Evolutionary conservation across 2,888 invertebrate genomes (phyloP).

Genomic region (Cheilosia impressa): DNA sequence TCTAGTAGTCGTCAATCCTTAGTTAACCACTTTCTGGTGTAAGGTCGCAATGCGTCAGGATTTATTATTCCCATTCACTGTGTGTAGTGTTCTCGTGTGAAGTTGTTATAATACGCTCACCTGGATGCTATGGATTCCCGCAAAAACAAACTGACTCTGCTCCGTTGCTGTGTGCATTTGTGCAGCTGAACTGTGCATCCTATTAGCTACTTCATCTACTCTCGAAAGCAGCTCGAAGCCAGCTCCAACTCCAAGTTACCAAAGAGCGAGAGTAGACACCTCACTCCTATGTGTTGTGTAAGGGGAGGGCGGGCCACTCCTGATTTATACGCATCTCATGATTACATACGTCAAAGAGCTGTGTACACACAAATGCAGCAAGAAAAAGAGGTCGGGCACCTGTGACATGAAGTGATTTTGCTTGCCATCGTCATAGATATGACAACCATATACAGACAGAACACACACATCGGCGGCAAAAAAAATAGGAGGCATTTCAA

Average conservation of each 20-base stretch:
- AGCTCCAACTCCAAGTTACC: not conserved
- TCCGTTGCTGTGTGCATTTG: not conserved
- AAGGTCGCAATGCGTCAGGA: slow-evolving; percentile 58
- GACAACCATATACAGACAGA: not conserved
- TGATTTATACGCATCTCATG: slow-evolving; percentile 48
- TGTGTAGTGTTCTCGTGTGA: slow-evolving; percentile 51
- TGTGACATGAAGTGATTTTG: slow-evolving; percentile 65
- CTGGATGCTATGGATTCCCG: slow-evolving; percentile 39
- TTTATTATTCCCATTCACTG: slow-evolving; percentile 2
- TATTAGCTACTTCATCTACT: slow-evolving; percentile 60
- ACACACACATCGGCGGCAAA: slow-evolving; percentile 24
- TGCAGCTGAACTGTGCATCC: slow-evolving; percentile 56
- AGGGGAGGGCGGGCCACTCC: not conserved
- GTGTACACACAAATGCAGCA: slow-evolving; percentile 12
- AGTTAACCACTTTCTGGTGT: slow-evolving; percentile 49
- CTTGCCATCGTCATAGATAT: slow-evolving; percentile 44
- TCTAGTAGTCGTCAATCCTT: slow-evolving; percentile 33
- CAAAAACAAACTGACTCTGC: slow-evolving; percentile 10
- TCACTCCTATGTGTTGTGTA: not conserved
- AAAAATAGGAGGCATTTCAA: slow-evolving; percentile 38
- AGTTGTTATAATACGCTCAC: slow-evolving; percentile 52
- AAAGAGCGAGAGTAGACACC: not conserved
- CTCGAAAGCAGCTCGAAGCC: slow-evolving; percentile 11
- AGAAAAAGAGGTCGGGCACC: slow-evolving; percentile 57
- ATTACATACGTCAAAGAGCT: slow-evolving; percentile 33